A percentile compares a stretch with the other conserved stretches of the same genome.
Conservation (phyloP, 2,888 invertebrate genomes). For the Caenorhabditis sp. region DNA sequence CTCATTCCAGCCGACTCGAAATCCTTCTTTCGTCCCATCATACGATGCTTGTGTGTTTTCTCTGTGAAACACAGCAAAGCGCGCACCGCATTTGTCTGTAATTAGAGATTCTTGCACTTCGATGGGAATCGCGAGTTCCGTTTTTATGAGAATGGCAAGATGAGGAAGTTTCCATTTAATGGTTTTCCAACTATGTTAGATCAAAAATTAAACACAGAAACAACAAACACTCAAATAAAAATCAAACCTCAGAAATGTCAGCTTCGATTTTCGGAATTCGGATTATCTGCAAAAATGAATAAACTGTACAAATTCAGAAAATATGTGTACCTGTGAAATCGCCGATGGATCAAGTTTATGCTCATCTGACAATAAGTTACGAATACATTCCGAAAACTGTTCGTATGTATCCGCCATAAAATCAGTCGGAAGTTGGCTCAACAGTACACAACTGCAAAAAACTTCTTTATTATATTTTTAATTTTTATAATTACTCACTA, state of each 20-base stretch:
- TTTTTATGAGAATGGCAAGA: not conserved
- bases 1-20: slow-evolving; percentile 21
- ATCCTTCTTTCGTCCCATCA: slow-evolving; percentile 44
- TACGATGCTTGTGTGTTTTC: slow-evolving; percentile 52
- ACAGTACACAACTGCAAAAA: slow-evolving; percentile 34
- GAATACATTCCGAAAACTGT: slow-evolving; percentile 45
- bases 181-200: not conserved
- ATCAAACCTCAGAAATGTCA: slow-evolving; percentile 16
- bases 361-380: slow-evolving; percentile 40
- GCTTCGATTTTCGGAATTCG: slow-evolving; percentile 36
- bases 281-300: slow-evolving; percentile 27
- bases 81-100: slow-evolving; percentile 48
- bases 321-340: slow-evolving; percentile 20
- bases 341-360: slow-evolving; percentile 32
- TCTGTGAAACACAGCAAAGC: slow-evolving; percentile 50
- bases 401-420: slow-evolving; percentile 44
- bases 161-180: not conserved
- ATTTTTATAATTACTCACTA: slow-evolving; percentile 11
- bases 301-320: no score
- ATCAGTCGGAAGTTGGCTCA: slow-evolving; percentile 35
- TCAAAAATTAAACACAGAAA: not conserved
- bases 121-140: no score
- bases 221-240: not conserved
- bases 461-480: not conserved
- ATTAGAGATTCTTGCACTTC: slow-evolving; percentile 1